Evolutionary conservation across 2,797 vertebrate species (phyloP), one percentile per base, ranked within the genome.

Genomic region (Hemibagrus guttatus): DNA sequence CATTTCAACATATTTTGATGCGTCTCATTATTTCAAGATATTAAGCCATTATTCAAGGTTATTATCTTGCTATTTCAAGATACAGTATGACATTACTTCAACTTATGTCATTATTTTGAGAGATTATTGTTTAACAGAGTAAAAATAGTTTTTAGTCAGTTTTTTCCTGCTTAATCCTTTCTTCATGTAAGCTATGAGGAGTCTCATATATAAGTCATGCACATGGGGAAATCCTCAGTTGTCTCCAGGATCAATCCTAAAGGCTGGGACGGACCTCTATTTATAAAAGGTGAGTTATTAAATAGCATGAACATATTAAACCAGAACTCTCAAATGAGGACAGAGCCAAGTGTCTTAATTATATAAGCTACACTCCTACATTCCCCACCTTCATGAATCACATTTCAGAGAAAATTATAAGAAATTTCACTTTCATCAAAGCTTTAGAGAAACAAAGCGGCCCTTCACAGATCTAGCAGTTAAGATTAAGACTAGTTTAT

Each of bases 221-320:
- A 99, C 91, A 93, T 98, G 85, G 98, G 98, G 76, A 96, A 92
- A 97, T 21, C 96, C 12, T 98, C 98, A 82, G 97, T 97, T 91
- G 94, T 96, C 91, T 98, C 98, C 94, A 99, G 97, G 97, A 97
- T 99, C 87, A 97, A 99, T 93, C 97, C 97, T 49, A 98, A 99
- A 81, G 97, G 97, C 91, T 98, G 98, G 9, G 7, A 49, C 4
- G 98, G 98, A 87, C 91, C 96, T 1, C 95, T 98, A 84, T 96
- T 11, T 63, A 3, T 63, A 63, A n/a, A n/a, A 64, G 9, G 46
- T 63, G 9, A 1, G 16, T 63, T 63, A n/a, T 63, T 11, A 63
- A 63, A 39, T 21, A 39, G 3, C 66, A 9, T 69, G 7, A 68
- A 39, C 31, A 39, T 69, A 19, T 19, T 8, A 66, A 66, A 69